Conservation (phyloP, 2,113 vertebrate genomes). For the Gavia stellata region DNA sequence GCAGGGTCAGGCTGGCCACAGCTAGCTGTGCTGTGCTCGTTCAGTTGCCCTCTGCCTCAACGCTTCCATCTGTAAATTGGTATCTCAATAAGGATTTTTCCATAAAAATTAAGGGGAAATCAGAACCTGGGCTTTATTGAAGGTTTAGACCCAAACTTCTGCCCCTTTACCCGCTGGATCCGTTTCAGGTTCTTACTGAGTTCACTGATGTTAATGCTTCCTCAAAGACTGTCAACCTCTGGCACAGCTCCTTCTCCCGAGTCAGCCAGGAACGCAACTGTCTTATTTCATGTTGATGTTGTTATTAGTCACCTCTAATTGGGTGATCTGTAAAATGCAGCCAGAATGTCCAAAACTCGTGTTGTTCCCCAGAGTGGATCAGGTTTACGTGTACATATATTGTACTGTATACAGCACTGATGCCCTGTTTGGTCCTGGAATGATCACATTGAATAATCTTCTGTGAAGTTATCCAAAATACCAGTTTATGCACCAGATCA, state of each 20-base stretch:
- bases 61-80: neutral
- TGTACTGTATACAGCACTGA: neutral
- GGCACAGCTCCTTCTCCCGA: neutral
- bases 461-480: neutral
- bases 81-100: neutral
- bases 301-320: neutral
- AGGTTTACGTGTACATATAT: rapidly evolving
- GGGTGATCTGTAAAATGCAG: neutral
- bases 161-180: neutral
- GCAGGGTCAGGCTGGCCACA: neutral
- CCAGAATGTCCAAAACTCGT: neutral
- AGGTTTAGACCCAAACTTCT: neutral
- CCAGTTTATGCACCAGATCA: neutral
- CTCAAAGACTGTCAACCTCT: neutral
- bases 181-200: neutral
- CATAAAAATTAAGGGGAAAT: neutral
- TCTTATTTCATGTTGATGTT: neutral
- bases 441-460: neutral
- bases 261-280: neutral
- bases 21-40: neutral
- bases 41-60: neutral
- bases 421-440: neutral
- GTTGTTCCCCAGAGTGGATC: neutral
- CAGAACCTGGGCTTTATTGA: neutral
- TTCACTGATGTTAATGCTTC: neutral